Conservation (phyloP, 2,888 invertebrate genomes). For the Flabesymbios commensalis region DNA sequence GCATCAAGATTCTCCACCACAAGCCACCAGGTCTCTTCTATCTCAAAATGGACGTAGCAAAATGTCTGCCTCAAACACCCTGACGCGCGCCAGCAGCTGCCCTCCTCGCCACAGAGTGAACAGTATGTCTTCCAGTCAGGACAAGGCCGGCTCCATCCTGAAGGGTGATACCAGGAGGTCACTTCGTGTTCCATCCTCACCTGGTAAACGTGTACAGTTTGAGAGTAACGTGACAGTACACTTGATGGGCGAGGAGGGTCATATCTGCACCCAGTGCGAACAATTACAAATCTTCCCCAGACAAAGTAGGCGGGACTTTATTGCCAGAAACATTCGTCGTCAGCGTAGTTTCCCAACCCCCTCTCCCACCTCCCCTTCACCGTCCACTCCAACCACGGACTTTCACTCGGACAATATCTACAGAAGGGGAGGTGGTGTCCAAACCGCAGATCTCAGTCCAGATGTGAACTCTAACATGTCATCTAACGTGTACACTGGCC, state of each 20-base stretch:
- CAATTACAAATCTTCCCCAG: too few species aligned
- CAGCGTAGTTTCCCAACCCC: background rate
- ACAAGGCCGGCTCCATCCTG: background rate
- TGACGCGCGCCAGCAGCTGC: background rate
- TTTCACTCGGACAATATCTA: too few species aligned
- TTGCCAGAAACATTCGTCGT: background rate
- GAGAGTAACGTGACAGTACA: conserved; percentile 12
- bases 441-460: too few species aligned
- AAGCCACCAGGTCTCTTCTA: background rate
- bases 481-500: background rate
- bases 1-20: too few species aligned
- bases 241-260: conserved; percentile 16
- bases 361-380: background rate
- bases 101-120: background rate
- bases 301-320: background rate
- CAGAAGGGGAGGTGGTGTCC: too few species aligned
- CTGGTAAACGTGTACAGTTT: conserved; percentile 9
- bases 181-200: background rate
- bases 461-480: too few species aligned
- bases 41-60: background rate
- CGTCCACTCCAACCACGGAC: background rate
- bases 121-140: background rate
- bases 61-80: background rate
- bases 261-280: background rate
- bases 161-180: background rate